Evolutionary conservation across 1,140 invertebrate genomes (phyloP).

Genomic region (Brachionus manjavacas): DNA sequence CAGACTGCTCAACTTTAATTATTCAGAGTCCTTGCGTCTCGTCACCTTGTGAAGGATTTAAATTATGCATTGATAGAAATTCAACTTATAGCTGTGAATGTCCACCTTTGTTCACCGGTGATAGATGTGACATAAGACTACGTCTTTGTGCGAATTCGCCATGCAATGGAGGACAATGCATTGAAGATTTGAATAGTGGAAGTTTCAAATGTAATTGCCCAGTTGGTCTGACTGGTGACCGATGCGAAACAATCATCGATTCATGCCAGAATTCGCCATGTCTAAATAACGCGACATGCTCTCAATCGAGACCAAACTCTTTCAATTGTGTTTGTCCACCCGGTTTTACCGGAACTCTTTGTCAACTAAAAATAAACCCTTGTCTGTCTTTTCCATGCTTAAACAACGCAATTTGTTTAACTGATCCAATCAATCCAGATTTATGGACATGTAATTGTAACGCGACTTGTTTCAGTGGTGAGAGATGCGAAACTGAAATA

Average conservation of each 20-base stretch:
- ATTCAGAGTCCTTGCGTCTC: constrained; percentile 57
- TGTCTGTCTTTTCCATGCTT: constrained; percentile 45
- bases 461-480: constrained; percentile 55
- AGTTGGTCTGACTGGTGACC: background rate
- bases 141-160: constrained; percentile 50
- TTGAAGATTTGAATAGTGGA: constrained; percentile 19
- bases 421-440: background rate
- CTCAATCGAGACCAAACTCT: constrained; percentile 13
- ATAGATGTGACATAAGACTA: background rate
- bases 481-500: constrained; percentile 46
- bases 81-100: constrained; percentile 10
- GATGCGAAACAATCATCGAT: background rate
- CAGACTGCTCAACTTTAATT: background rate
- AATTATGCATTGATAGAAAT: constrained; percentile 43
- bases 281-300: constrained; percentile 14
- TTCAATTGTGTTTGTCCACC: constrained; percentile 44
- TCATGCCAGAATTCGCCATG: background rate
- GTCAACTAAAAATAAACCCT: constrained; percentile 6
- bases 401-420: constrained; percentile 44
- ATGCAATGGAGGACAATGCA: constrained; percentile 30
- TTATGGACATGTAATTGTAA: background rate
- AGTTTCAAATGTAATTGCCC: background rate
- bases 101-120: constrained; percentile 7
- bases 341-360: background rate
- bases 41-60: constrained; percentile 46